Base-by-base conservation (phyloP, 2,797 vertebrate genomes). In the Sebastolobus altivelis region DNA sequence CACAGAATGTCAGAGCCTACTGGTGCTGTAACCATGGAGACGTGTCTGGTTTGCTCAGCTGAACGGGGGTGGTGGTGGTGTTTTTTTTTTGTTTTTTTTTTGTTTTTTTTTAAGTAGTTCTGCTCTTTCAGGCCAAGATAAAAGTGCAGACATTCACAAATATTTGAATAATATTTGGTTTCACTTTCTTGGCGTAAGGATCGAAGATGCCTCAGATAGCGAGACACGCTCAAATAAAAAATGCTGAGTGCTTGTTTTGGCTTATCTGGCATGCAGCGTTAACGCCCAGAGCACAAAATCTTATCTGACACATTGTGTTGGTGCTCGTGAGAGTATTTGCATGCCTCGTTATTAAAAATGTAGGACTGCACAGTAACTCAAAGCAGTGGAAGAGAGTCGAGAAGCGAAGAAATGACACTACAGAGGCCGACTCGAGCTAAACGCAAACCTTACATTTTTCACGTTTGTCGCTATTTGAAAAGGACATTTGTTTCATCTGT, bases 11-110 rank as follows among this genome's bases (percentile, higher is more conserved):
- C 65, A 59, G 13, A 56, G 75, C 76, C 56, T 54, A 54, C 49
- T 54, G 49, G n/a, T 54, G 49, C 72, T 54, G 81, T 80, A n/a
- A 65, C 84, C 83, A 79, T 40, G 79, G 86, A 72, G 82, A 84
- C 70, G 4, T 6, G 27, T 56, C 52, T 65, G 56, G 6, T 67
- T 18, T 7, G 49, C 61, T 13, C 33, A 37, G 40, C 65, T n/a
- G 38, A 43, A 37, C 8, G 33, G 60, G 75, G 68, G 20, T 3
- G 49, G 37, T 37, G 35, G 35, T 54, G 49, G 46, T 33, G n/a
- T 29, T 9, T 29, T 35, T 40, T 40, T 27, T 8, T 27, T 11
- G 6, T 46, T 16, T 18, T 46, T 46, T 29, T 65, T 18, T 72
- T 11, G 56, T 16, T 18, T 46, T 46, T 29, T 65, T 18, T 72